phyloP scores from a whole-genome alignment of 35 echinoderm and acorn worm genomes.

The Amphiura filiformis region DNA sequence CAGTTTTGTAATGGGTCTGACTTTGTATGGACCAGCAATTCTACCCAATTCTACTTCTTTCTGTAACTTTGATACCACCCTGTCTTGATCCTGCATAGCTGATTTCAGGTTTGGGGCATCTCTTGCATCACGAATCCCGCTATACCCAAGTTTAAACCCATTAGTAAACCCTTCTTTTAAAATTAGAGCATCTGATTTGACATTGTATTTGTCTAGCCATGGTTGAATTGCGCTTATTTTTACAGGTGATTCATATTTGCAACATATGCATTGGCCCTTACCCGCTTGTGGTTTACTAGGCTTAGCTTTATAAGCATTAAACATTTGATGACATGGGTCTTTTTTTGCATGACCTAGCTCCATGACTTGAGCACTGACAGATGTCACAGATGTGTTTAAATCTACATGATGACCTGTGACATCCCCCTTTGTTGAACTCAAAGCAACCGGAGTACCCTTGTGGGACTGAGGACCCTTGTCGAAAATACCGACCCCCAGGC shows the following conservation, averaged over 20 bases:
- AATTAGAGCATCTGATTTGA: neutral
- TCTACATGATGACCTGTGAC: neutral
- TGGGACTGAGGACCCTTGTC: too few relatives aligned
- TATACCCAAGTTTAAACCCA: constrained; percentile 8
- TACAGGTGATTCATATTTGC: neutral
- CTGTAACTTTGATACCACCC: neutral
- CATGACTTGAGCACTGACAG: too few relatives aligned
- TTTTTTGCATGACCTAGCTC: too few relatives aligned
- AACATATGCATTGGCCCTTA: neutral
- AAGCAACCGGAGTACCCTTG: too few relatives aligned
- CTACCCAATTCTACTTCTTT: neutral
- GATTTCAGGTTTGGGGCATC: constrained; percentile 14
- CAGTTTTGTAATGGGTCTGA: neutral
- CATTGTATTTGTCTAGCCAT: neutral
- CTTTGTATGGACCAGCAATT: constrained; percentile 14
- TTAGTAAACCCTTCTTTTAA: neutral
- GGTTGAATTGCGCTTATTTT: neutral
- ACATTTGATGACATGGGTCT: too few relatives aligned
- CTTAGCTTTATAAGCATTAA: too few relatives aligned
- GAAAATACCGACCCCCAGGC: neutral
- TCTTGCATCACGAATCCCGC: neutral
- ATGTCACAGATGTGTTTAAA: too few relatives aligned
- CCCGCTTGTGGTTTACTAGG: too few relatives aligned
- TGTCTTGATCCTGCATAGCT: neutral
- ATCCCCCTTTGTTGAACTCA: neutral